Conservation (phyloP, 2,113 vertebrate genomes). For the Sminthopsis crassicaudata region DNA sequence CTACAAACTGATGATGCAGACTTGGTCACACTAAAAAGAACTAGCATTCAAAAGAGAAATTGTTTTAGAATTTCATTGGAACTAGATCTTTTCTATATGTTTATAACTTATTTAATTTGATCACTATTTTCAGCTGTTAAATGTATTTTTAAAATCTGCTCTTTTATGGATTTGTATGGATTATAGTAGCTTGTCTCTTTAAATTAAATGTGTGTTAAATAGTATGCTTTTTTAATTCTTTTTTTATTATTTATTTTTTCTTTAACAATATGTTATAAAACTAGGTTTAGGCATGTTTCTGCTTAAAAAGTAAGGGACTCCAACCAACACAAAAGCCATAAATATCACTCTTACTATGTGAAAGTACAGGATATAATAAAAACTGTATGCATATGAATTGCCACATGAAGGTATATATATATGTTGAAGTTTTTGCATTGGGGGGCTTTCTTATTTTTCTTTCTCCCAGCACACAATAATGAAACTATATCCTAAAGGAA, state of each 20-base stretch:
- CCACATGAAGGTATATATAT: background rate
- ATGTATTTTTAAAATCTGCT: background rate
- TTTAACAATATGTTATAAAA: background rate
- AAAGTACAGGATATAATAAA: background rate
- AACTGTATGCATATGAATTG: too few species aligned
- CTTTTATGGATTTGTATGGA: background rate
- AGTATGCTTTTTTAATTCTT: background rate
- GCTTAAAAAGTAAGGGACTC: background rate
- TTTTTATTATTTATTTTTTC: background rate
- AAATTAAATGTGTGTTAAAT: conserved; percentile 10
- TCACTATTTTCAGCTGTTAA: conserved; percentile 24
- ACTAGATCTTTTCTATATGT: conserved; percentile 15
- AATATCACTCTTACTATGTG: background rate
- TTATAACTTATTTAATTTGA: conserved; percentile 36
- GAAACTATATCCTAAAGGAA: background rate
- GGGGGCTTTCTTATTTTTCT: background rate
- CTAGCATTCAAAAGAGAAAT: conserved; percentile 53
- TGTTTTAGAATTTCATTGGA: conserved; percentile 38
- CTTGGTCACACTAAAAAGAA: conserved; percentile 29
- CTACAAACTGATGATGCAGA: conserved; percentile 23
- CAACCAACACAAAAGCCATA: background rate
- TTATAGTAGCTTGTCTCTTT: conserved; percentile 34
- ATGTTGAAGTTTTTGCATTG: background rate
- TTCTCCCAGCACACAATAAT: background rate
- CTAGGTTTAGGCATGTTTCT: background rate